A percentile compares a stretch with the other conserved stretches of the same genome.
These are phyloP conservation scores for Cerceris rybyensis DNA, from an alignment of 2,888 invertebrate genomes.

Conservation along the genomic window DNA sequence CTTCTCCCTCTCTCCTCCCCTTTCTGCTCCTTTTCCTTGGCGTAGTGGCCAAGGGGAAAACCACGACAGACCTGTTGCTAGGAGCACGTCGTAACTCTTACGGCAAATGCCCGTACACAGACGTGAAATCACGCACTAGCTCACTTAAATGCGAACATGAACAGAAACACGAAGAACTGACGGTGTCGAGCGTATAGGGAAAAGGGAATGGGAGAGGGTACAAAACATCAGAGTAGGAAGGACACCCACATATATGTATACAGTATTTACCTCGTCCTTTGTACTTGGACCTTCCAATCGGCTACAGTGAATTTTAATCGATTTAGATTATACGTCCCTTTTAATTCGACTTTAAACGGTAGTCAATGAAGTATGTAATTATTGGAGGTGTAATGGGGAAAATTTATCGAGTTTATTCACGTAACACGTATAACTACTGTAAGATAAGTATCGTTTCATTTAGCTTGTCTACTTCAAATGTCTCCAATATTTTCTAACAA, in stretches of 20 bases:
- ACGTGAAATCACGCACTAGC: slow-evolving; percentile 47
- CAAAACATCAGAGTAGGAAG: neutral
- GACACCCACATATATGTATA: neutral
- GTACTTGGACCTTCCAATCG: neutral
- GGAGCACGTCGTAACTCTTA: slow-evolving; percentile 67
- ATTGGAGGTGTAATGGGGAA: too few species aligned
- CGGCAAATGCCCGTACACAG: slow-evolving; percentile 55
- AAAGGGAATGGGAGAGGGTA: slow-evolving; percentile 3
- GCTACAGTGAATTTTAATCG: neutral
- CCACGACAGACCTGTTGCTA: slow-evolving; percentile 72
- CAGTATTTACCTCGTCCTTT: neutral
- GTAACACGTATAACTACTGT: too few species aligned
- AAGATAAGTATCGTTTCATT: too few species aligned
- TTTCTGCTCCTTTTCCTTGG: slow-evolving; percentile 59
- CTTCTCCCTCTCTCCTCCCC: slow-evolving; percentile 6
- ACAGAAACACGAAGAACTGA: slow-evolving; percentile 7
- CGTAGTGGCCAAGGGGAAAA: slow-evolving; percentile 64
- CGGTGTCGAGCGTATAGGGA: slow-evolving; percentile 1
- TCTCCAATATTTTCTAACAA: too few species aligned
- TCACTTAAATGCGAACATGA: slow-evolving; percentile 27
- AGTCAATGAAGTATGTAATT: too few species aligned
- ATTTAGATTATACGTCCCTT: too few species aligned
- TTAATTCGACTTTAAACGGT: too few species aligned
- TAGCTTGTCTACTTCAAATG: too few species aligned
- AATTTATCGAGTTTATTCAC: too few species aligned